Conservation (phyloP, 2,113 vertebrate species). For the Papio anubis region DNA sequence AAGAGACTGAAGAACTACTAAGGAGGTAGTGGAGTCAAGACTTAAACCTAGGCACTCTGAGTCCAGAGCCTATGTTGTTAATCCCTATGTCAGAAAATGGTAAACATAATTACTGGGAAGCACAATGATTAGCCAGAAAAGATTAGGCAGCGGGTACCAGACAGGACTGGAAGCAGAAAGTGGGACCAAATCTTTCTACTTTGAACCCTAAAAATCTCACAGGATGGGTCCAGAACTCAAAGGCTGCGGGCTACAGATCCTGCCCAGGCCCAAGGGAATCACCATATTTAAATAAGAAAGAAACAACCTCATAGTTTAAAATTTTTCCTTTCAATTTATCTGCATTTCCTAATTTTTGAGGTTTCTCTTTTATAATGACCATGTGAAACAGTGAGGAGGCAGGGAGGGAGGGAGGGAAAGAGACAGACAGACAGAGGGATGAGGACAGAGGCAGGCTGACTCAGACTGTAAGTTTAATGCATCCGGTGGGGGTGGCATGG, state of each 20-base stretch:
- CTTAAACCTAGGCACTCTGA: background rate
- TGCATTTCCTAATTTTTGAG: background rate
- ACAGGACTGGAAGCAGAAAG: background rate
- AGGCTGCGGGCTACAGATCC: background rate
- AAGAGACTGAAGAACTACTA: background rate
- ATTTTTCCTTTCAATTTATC: background rate
- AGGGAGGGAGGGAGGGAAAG: background rate
- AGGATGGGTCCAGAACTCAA: background rate
- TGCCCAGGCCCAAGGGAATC: background rate
- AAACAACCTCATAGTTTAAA: background rate
- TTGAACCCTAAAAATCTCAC: background rate
- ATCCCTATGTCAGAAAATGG: background rate
- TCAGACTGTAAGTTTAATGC: background rate
- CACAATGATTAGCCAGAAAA: background rate
- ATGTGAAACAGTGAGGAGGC: background rate
- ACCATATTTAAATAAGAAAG: background rate
- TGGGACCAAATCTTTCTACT: background rate
- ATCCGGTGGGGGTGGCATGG: background rate
- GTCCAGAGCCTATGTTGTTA: background rate
- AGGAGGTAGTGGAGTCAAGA: background rate
- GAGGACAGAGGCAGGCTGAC: background rate
- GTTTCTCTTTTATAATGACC: background rate
- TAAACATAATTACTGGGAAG: background rate
- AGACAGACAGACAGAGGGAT: background rate
- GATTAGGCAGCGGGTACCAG: background rate